These are phyloP conservation scores for Peromyscus aztecus DNA, from an alignment of 2,797 vertebrate genomes.

Conservation along the genomic window DNA sequence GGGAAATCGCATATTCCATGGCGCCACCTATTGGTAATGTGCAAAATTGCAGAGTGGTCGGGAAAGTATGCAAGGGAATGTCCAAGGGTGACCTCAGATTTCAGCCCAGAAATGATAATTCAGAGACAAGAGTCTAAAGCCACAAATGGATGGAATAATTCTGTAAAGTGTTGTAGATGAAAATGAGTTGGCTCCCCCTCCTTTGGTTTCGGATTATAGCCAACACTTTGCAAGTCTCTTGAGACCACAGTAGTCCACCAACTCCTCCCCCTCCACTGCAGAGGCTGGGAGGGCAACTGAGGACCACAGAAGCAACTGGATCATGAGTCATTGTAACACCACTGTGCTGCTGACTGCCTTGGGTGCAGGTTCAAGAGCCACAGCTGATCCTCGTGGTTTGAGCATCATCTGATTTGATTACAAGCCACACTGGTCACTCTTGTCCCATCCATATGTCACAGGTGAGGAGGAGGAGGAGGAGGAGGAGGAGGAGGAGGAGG, in stretches of 20 bases:
- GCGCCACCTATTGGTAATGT: constrained; percentile 77
- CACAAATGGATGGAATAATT: not conserved
- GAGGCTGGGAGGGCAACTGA: not conserved
- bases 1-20: constrained; percentile 69
- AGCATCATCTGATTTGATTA: not conserved
- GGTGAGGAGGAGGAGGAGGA: not conserved
- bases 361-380: not conserved
- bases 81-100: not conserved
- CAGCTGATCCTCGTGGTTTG: not conserved
- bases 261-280: not conserved
- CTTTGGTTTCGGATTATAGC: not conserved
- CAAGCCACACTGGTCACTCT: too few relatives aligned
- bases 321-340: rapidly evolving
- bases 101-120: not conserved
- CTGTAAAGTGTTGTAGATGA: rapidly evolving
- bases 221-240: not conserved
- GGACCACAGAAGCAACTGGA: not conserved
- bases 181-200: not conserved
- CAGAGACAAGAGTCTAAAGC: not conserved
- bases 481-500: not conserved
- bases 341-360: not conserved
- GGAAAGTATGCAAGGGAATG: not conserved
- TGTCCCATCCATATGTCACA: not conserved
- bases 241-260: not conserved
- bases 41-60: constrained; percentile 11